These are phyloP conservation scores for Masnerella sp. DNA, from an alignment of 2,888 invertebrate genomes.

Conservation along the genomic window DNA sequence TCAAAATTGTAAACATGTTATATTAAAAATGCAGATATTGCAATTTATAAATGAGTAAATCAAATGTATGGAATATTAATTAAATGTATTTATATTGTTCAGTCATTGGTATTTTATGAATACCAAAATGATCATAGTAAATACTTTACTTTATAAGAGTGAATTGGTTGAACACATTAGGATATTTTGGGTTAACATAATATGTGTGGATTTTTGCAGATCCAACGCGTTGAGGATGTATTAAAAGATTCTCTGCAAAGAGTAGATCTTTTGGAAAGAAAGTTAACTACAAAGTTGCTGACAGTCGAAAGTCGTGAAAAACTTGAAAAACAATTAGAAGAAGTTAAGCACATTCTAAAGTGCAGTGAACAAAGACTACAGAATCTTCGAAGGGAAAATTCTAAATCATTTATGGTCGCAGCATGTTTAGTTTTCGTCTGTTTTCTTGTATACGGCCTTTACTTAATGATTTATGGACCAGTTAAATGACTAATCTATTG, in stretches of 20 bases:
- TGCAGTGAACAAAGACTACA: constrained; percentile 68
- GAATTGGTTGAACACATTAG: not conserved
- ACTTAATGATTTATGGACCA: constrained; percentile 60
- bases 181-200: not conserved
- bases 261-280: constrained; percentile 68
- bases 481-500: constrained; percentile 25
- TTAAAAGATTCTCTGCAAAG: constrained; percentile 67
- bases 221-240: constrained; percentile 69
- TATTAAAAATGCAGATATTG: no score
- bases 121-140: no score
- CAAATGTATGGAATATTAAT: no score
- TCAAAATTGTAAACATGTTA: constrained; percentile 11
- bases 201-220: constrained; percentile 61
- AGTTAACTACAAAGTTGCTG: constrained; percentile 66
- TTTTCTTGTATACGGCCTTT: constrained; percentile 56
- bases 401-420: constrained; percentile 70
- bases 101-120: no score
- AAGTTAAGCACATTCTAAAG: constrained; percentile 67
- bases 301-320: constrained; percentile 69
- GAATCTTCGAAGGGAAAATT: constrained; percentile 69
- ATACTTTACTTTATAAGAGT: no score
- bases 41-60: no score
- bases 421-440: constrained; percentile 67
- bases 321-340: constrained; percentile 69
- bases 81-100: no score